Percentiles rank a stretch among this genome's conserved stretches.
Conservation (phyloP, 1,140 invertebrate genomes). For the Steinernema feltiae region DNA sequence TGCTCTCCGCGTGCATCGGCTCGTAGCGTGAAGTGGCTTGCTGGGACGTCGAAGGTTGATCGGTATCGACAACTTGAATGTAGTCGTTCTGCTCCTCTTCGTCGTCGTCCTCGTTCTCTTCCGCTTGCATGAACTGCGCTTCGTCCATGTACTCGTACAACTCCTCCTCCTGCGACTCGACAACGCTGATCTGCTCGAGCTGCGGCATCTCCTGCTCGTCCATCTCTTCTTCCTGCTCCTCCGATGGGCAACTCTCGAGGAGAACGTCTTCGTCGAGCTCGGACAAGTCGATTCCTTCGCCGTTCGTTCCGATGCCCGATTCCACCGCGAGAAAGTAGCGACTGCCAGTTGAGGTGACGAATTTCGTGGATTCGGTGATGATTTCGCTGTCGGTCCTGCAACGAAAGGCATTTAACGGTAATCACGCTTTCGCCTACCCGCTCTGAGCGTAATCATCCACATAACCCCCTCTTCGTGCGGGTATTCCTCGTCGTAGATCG, state of each 20-base stretch:
- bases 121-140: background rate
- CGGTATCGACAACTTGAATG: too few species aligned
- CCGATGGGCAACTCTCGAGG: background rate
- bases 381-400: background rate
- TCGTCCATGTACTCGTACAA: background rate
- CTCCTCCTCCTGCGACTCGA: too few species aligned
- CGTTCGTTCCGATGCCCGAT: background rate
- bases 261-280: background rate
- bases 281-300: background rate
- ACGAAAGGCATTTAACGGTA: background rate
- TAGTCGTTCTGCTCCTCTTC: too few species aligned
- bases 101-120: too few species aligned
- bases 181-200: background rate
- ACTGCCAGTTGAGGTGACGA: background rate
- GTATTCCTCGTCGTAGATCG: background rate
- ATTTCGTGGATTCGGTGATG: background rate
- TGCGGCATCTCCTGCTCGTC: background rate
- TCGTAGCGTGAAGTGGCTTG: too few species aligned
- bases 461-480: background rate
- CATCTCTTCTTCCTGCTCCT: background rate
- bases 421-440: background rate
- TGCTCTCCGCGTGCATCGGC: too few species aligned
- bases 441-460: too few species aligned
- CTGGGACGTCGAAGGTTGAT: too few species aligned
- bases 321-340: background rate